phyloP scores from a whole-genome alignment of 2,113 vertebrate genomes.

The Seriola quinqueradiata region DNA sequence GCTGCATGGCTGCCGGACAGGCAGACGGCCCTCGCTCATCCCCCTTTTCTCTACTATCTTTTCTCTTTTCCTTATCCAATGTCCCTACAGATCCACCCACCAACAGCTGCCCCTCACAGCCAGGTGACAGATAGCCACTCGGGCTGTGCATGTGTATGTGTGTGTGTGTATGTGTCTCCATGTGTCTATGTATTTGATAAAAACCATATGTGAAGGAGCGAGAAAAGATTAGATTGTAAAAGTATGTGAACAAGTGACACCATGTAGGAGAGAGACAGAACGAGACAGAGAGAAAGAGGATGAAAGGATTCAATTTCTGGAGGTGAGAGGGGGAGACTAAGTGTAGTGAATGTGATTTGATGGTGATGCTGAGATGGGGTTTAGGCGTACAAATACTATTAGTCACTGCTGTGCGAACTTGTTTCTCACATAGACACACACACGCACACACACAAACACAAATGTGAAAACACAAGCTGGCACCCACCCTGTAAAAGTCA shows the following conservation, averaged over 20 bases:
- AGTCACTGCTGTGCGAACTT: conserved; percentile 78
- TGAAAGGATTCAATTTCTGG: conserved; percentile 72
- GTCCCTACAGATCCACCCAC: conserved; percentile 61
- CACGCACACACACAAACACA: conserved; percentile 20
- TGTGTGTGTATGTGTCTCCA: conserved; percentile 27
- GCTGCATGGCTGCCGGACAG: conserved; percentile 67
- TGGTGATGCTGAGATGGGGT: conserved; percentile 73
- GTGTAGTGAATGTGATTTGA: conserved; percentile 81
- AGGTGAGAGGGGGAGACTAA: conserved; percentile 59
- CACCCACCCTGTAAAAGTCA: conserved; percentile 22
- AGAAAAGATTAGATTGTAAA: conserved; percentile 71
- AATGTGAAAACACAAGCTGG: conserved; percentile 12
- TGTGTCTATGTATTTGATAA: conserved; percentile 46
- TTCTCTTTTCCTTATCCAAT: conserved; percentile 64
- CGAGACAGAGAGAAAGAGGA: conserved; percentile 40
- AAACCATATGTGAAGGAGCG: conserved; percentile 45
- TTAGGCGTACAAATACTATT: conserved; percentile 81
- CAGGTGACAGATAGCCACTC: conserved; percentile 64
- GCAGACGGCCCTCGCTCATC: conserved; percentile 63
- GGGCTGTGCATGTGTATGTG: conserved; percentile 14
- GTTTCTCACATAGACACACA: conserved; percentile 51
- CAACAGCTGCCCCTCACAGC: conserved; percentile 50
- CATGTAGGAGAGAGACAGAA: conserved; percentile 26
- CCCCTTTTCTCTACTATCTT: conserved; percentile 65
- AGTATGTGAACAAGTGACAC: conserved; percentile 70